Evolutionary conservation across 1,140 invertebrate genomes (phyloP), one percentile per base, ranked within the genome.

Genomic region (Tetramorium parvispinum): DNA sequence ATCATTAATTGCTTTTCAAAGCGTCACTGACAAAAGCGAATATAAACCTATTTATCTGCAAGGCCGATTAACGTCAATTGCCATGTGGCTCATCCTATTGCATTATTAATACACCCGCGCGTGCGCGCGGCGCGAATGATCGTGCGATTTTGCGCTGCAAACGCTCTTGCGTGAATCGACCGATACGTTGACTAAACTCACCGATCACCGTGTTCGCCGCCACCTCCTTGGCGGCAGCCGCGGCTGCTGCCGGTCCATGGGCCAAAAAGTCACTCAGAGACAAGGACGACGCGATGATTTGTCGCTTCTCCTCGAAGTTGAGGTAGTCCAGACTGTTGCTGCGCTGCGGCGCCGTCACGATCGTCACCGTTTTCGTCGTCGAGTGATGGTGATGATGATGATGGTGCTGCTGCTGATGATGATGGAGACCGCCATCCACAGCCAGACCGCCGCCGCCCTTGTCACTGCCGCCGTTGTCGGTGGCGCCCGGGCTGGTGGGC

Each of bases 291-390:
- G 98, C 98, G 81, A 98, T 98, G 87, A 98, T 95, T 95, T 98
- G 97, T 85, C 98, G 96, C 94, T 98, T 98, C 95, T 98, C 98
- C 94, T 98, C 97, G 93, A 98, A 98, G 95, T 98, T 98, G 40
- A 98, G 96, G 94, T 98, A 98, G 95, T 98, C 98, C 95, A 98
- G 96, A 90, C 97, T 98, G 93, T 97, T 98, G 94, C 97, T 98
- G 87, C 98, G 95, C 91, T 97, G 97, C 7, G 97, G 97, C 13
- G 91, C 92, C 18, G 97, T 96, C 10, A 96, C 95, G 24, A 97
- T 96, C 27, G 96, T 96, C 53, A 97, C 96, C 49, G 96, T 96
- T 87, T 96, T 96, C 73, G 94, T 94, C 90, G 95, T 94, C 81
- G 93, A 92, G 65, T 94, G 94, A 61, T 95, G 94, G 66, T 94